phyloP scores from a whole-genome alignment of 2,797 vertebrate genomes.

The Acanthiza pusilla region DNA sequence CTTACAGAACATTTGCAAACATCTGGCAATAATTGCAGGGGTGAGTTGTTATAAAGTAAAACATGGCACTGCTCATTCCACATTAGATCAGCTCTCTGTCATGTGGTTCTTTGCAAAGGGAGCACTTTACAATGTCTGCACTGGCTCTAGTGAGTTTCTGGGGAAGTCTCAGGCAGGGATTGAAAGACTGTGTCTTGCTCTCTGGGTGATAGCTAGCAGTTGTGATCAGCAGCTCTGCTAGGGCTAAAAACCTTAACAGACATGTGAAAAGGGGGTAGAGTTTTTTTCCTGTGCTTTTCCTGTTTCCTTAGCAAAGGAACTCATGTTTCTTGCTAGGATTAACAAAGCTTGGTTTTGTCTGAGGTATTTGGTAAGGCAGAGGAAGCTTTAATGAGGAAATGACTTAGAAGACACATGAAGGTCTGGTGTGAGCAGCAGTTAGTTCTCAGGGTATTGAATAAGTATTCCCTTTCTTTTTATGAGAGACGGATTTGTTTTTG shows the following conservation, averaged over 20 bases:
- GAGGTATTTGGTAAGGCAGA: not conserved
- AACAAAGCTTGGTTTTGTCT: not conserved
- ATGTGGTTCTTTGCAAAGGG: not conserved
- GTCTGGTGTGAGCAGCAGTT: not conserved
- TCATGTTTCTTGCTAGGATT: not conserved
- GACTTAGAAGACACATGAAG: not conserved
- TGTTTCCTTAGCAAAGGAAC: not conserved
- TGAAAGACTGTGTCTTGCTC: not conserved
- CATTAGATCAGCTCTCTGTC: not conserved
- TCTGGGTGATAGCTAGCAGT: not conserved
- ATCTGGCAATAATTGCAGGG: constrained; percentile 5
- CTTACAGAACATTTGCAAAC: not conserved
- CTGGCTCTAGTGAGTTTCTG: not conserved
- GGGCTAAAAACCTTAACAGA: not conserved
- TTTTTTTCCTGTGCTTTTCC: not conserved
- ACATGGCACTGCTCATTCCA: not conserved
- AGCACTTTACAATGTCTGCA: not conserved
- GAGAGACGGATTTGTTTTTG: not conserved
- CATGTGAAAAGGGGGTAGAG: not conserved
- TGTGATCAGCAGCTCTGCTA: not conserved
- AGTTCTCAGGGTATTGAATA: not conserved
- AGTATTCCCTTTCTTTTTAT: not conserved
- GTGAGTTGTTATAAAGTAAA: not conserved
- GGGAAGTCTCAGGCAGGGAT: not conserved
- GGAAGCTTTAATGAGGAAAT: not conserved